Conservation (phyloP, 2,113 vertebrate species). For the Malurus cyaneus region DNA sequence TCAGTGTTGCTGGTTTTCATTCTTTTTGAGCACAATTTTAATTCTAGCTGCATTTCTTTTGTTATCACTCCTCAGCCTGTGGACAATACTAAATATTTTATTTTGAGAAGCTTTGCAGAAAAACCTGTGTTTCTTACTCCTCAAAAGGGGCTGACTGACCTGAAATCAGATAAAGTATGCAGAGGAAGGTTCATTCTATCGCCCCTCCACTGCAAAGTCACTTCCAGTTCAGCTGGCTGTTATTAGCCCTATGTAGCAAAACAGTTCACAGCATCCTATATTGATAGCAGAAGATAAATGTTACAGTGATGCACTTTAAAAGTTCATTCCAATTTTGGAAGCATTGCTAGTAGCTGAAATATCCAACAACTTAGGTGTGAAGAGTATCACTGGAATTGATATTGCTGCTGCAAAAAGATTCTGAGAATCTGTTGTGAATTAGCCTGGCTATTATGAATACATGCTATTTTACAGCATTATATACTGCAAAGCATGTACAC, state of each 20-base stretch:
- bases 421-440: constrained; percentile 1
- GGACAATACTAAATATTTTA: constrained; percentile 4
- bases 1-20: background rate
- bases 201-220: background rate
- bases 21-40: constrained; percentile 22
- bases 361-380: background rate
- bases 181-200: background rate
- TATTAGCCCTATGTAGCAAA: constrained; percentile 36
- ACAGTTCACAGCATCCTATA: constrained; percentile 12
- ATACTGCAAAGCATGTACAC: background rate
- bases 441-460: background rate
- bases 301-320: constrained; percentile 33
- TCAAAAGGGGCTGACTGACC: background rate
- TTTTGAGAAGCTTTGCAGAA: background rate
- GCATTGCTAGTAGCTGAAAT: constrained; percentile 23
- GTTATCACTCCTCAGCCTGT: background rate
- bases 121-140: background rate
- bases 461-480: background rate
- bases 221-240: constrained; percentile 18
- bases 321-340: constrained; percentile 35
- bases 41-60: background rate
- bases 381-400: constrained; percentile 8
- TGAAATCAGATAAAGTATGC: constrained; percentile 27
- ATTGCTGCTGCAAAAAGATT: background rate
- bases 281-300: constrained; percentile 44